Evolutionary conservation across 2,113 vertebrate genomes (phyloP), one percentile per base, ranked within the genome.

Genomic region (Colius striatus): DNA sequence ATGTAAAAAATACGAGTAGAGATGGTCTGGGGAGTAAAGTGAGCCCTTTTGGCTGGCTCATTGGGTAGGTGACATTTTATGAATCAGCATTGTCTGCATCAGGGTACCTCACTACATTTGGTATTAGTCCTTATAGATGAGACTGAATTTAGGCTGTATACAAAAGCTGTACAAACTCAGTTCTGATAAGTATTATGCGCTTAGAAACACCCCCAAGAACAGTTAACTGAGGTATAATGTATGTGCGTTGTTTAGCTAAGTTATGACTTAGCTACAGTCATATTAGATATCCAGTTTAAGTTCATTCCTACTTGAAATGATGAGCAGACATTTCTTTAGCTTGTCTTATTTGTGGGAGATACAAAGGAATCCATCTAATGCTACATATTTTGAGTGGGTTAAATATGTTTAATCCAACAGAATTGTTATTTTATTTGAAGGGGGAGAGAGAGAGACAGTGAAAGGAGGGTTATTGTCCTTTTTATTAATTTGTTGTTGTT

Each of bases 381-480:
- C 41, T 57, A 43, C 17, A 26, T 1, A 58, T 81, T 50, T 58
- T 25, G 19, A 47, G 15, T 27, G 34, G 50, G 7, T 65, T 89
- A 50, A 58, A 47, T 55, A n/a, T 34, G 3, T 45, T 13, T 70
- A 55, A 83, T 58, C 3, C 27, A 70, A 66, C 5, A n/a, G 23
- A 62, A 11, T 45, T 53, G 75, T 78, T 48, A 3, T 57, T 57
- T 75, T 53, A 23, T 85, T 85, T 75, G 20, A 27, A 53, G 18
- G 14, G 11, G 22, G 23, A 14, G 29, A 15, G 19, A 7, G 4
- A 3, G 3, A 1, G 1, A 16, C 8, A 34, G 18, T 53, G 8
- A 10, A 55, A 67, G 78, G 13, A 63, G 32, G 62, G 4, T 45
- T 22, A 38, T 6, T 67, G 27, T 36, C 30, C 8, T 62, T 90